These are phyloP conservation scores for Oreochromis mossambicus DNA, from an alignment of 2,797 vertebrate species.

Conservation along the genomic window DNA sequence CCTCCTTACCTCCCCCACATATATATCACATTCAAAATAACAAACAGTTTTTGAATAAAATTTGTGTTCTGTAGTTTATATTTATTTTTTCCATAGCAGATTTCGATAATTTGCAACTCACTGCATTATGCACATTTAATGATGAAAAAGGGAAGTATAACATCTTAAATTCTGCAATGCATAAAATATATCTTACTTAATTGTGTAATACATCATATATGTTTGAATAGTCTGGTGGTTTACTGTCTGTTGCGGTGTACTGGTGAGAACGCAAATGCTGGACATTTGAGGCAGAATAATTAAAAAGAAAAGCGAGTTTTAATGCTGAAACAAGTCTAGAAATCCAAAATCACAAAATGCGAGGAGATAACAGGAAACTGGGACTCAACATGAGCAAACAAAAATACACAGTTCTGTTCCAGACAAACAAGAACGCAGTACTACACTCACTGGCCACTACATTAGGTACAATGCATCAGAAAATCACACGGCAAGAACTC, in stretches of 20 bases:
- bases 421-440: not conserved
- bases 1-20: not conserved
- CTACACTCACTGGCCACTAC: not conserved
- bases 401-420: not conserved
- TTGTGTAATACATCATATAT: not conserved
- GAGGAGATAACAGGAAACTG: not conserved
- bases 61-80: not conserved
- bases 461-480: not conserved
- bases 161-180: not conserved
- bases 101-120: not conserved
- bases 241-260: not conserved
- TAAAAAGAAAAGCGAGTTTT: not conserved
- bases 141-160: not conserved
- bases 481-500: not conserved
- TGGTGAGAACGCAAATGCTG: not conserved
- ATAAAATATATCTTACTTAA: not conserved
- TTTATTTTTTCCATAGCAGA: not conserved
- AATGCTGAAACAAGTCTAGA: not conserved
- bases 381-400: not conserved
- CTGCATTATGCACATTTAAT: not conserved
- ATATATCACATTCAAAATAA: not conserved
- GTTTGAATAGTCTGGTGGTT: not conserved
- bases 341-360: not conserved
- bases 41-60: not conserved
- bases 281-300: not conserved